Conservation (phyloP, 2,113 vertebrate genomes). For the Anarhynchus alexandrinus region DNA sequence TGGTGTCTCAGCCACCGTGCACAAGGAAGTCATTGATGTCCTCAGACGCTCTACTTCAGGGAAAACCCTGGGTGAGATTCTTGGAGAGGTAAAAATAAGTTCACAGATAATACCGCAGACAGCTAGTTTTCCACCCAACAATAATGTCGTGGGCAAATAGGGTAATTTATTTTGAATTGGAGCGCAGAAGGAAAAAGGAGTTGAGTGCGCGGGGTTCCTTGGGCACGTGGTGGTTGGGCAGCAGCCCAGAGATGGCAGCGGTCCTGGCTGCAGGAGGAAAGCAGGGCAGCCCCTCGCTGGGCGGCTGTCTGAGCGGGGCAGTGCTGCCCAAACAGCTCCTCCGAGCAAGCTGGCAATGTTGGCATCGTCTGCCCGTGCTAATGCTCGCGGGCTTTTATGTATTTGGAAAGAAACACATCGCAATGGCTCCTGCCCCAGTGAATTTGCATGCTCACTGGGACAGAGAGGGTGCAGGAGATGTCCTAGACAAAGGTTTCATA, state of each 20-base stretch:
- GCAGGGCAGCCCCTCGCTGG: not conserved
- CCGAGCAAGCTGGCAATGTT: accelerated
- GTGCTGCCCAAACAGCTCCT: not conserved
- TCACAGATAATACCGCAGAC: not conserved
- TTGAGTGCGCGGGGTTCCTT: not conserved
- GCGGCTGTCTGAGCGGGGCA: accelerated
- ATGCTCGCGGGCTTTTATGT: not conserved
- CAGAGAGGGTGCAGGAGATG: not conserved
- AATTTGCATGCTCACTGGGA: not conserved
- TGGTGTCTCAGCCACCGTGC: not conserved
- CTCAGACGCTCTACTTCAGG: not conserved
- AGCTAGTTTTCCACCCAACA: not conserved
- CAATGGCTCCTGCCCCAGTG: not conserved
- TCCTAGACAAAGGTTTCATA: not conserved
- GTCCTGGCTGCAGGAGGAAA: not conserved
- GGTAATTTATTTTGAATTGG: not conserved
- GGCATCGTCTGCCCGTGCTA: not conserved
- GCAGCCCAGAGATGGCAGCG: not conserved
- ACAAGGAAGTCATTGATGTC: not conserved
- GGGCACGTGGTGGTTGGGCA: not conserved
- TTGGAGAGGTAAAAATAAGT: not conserved
- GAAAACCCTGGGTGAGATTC: not conserved
- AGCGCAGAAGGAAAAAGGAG: not conserved
- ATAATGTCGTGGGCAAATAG: not conserved
- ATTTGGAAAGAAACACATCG: accelerated